These are phyloP conservation scores for Coluber constrictor DNA, from an alignment of 2,797 vertebrate genomes.

Conservation along the genomic window DNA sequence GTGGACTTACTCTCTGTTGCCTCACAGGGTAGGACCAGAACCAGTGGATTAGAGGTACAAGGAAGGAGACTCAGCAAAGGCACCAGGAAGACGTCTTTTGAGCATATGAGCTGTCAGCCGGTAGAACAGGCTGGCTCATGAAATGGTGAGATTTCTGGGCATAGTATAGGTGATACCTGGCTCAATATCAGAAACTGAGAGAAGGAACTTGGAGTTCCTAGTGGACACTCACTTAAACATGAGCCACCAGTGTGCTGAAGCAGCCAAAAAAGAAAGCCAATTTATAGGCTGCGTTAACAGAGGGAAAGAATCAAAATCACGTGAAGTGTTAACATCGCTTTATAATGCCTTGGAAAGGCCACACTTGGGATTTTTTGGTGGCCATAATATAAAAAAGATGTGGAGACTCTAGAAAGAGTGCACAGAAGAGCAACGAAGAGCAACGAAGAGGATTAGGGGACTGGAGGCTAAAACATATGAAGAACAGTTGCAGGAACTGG, in stretches of 20 bases:
- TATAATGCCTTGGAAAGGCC: background rate
- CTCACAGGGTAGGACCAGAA: background rate
- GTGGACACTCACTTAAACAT: background rate
- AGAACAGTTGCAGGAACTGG: no score
- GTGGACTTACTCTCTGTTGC: background rate
- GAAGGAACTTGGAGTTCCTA: background rate
- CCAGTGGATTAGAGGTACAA: background rate
- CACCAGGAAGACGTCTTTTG: background rate
- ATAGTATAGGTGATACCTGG: background rate
- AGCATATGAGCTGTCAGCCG: background rate
- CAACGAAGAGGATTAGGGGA: no score
- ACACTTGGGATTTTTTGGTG: background rate
- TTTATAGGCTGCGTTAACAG: background rate
- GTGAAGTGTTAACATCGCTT: background rate
- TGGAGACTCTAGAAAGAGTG: no score
- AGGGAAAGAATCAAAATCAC: background rate
- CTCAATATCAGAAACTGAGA: background rate
- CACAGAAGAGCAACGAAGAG: no score
- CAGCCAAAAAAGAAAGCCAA: background rate
- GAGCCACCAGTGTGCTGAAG: background rate
- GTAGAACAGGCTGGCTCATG: background rate
- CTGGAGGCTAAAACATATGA: no score
- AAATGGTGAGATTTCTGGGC: background rate
- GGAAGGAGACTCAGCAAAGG: background rate
- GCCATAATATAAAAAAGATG: background rate